Conservation (phyloP, 2,888 invertebrate genomes). For the Heliconius cydno region DNA sequence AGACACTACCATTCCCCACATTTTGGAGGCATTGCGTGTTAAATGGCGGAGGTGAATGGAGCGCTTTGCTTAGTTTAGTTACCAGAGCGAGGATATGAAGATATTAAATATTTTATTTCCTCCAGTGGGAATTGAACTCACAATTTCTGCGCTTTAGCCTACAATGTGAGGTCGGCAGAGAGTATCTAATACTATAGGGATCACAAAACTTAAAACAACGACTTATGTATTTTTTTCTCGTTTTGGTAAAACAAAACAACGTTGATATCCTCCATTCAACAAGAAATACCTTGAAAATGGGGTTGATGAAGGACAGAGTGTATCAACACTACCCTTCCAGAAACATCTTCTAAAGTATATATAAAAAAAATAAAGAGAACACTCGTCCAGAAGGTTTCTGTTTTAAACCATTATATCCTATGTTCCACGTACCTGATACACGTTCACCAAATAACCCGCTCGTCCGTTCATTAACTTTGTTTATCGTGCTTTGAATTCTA, state of each 20-base stretch:
- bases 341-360: neutral
- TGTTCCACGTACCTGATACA: slow-evolving; percentile 20
- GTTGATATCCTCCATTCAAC: no score
- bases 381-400: neutral
- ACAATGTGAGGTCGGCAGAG: no score
- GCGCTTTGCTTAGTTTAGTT: neutral
- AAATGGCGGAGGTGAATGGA: neutral
- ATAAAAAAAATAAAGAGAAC: neutral
- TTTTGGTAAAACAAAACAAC: no score
- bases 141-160: neutral
- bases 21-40: neutral
- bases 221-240: no score
- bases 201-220: no score
- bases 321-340: neutral
- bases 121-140: neutral
- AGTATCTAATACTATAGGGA: no score
- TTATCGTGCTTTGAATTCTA: slow-evolving; percentile 22
- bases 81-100: neutral
- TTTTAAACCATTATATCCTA: slow-evolving; percentile 3
- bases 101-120: neutral
- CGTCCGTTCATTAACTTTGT: slow-evolving; percentile 26
- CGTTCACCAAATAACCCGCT: slow-evolving; percentile 26
- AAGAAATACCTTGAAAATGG: no score
- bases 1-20: neutral
- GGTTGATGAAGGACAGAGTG: no score